Evolutionary conservation across 1,140 invertebrate genomes (phyloP), one percentile per base, ranked within the genome.

Genomic region (Pseudomyrmex sp.): DNA sequence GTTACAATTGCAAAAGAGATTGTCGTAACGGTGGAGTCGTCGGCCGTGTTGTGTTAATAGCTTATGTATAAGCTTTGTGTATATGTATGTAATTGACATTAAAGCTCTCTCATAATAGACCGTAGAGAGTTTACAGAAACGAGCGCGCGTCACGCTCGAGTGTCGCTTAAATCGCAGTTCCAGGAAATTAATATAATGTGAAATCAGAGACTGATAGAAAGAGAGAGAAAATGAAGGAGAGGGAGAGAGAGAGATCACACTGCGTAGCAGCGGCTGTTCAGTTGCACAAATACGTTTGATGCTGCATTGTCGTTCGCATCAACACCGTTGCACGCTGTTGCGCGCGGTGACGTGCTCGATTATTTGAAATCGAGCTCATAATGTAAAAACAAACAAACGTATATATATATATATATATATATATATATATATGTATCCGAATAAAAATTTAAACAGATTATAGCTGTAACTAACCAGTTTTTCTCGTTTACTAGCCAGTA

Each of bases 181-280:
- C 61, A 35, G 70, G 79, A 73, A 73, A 82, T 75, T 73, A 74
- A 83, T 82, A 85, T 74, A 52, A 74, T 54, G 63, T 61, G 79
- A 79, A 77, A 65, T 26, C 73, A 63, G 59, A 74, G 59, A 74
- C 70, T 75, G 75, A 75, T 50, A 62, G 80, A 75, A 50, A 61
- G 69, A 69, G 61, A 72, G 66, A 72, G 46, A 56, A 58, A 1
- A 56, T 7, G 4, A 1, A 15, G 10, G n/a, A 20, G 68, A 13
- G 4, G 8, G 68, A n/a, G 20, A 1, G n/a, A 1, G n/a, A 61
- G 54, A 79, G 79, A 63, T 44, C 50, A 35, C 13, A 50, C 58
- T 35, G 56, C 10, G 44, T 70, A 77, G 63, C 48, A 54, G 26
- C 74, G 48, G n/a, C 74, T 66, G 63, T 75, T 52, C 70, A 76